phyloP scores from a whole-genome alignment of 37 sponge, comb jelly and placozoan species.

The Eunapius fragilis region DNA sequence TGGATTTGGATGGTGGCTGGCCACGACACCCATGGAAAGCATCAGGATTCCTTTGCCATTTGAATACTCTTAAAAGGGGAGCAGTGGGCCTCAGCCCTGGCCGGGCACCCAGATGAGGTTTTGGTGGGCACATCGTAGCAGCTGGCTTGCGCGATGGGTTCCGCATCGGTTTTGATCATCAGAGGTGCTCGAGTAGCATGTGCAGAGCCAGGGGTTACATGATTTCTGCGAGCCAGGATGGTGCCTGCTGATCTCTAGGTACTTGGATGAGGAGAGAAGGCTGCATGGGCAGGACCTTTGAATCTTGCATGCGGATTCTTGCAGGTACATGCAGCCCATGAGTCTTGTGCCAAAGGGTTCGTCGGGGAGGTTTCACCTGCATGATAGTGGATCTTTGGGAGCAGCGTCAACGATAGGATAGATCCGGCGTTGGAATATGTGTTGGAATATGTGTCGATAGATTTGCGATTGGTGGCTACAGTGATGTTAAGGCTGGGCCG shows the following conservation, averaged over 20 bases:
- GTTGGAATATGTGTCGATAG: neutral
- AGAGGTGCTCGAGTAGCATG: neutral
- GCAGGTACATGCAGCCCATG: neutral
- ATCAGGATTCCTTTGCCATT: neutral
- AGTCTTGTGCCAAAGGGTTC: neutral
- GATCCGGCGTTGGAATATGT: neutral
- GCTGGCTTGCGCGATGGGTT: neutral
- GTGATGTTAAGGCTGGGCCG: neutral
- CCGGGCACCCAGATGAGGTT: neutral
- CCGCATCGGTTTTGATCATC: neutral
- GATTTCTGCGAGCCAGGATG: neutral
- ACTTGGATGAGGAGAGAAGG: neutral
- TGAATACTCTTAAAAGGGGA: neutral
- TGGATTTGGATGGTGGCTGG: neutral
- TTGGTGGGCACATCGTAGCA: neutral
- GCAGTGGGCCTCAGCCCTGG: neutral
- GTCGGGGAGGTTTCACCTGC: neutral
- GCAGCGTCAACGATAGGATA: constrained; percentile 1
- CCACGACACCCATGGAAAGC: neutral
- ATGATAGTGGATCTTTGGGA: neutral
- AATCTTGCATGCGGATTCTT: too few relatives aligned
- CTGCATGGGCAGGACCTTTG: neutral
- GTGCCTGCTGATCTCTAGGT: neutral
- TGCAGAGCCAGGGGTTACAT: neutral
- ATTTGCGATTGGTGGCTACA: neutral